Base-by-base conservation (phyloP, 2,888 invertebrate genomes). In the Plagiodera versicolora region DNA sequence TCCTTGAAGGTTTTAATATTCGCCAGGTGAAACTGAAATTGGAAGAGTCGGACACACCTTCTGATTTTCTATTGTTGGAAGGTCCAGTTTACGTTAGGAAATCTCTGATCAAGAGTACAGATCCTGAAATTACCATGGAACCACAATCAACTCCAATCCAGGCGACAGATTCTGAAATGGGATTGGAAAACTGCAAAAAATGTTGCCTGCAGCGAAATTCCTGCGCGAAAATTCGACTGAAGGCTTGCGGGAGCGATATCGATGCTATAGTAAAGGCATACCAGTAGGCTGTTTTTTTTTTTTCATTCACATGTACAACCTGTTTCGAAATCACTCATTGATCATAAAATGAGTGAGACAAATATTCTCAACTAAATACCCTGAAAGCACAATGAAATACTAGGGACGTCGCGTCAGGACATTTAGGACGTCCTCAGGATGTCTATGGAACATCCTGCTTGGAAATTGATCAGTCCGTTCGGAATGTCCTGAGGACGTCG, bases 171-270 rank as follows among this genome's bases (percentile, higher is more conserved):
- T 39, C 39, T 1, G 24, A 10, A 9, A 5, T 24, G 14, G 16
- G 39, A 19, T 3, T 52, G 16, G 17, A 52, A 20, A 17, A 24
- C n/a, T 52, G 52, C 52, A n/a, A n/a, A 2, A n/a, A n/a, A 1
- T 52, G 52, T 24, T 52, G 52, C 5, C 19, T 11, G 16, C 5
- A 20, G 17, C 20, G 19, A 11, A 45, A 45, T 6, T 44, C 16
- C 17, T 24, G 39, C 16, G 19, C 44, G 14, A 19, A 50, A 28
- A 39, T 54, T 1, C 54, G 49, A 0, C 30, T 61, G 46, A 18
- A 50, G 18, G 30, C 39, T n/a, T 61, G 61, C 17, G 46, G 51
- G 9, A 54, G 24, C 8, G 39, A 61, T 30, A 53, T 57, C 10
- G 54, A 61, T 14, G 54, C 61, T 19, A 9, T 61, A 3, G 19